Evolutionary conservation across 2,888 invertebrate species (phyloP).

Genomic region (Chrysolina haemoptera): DNA sequence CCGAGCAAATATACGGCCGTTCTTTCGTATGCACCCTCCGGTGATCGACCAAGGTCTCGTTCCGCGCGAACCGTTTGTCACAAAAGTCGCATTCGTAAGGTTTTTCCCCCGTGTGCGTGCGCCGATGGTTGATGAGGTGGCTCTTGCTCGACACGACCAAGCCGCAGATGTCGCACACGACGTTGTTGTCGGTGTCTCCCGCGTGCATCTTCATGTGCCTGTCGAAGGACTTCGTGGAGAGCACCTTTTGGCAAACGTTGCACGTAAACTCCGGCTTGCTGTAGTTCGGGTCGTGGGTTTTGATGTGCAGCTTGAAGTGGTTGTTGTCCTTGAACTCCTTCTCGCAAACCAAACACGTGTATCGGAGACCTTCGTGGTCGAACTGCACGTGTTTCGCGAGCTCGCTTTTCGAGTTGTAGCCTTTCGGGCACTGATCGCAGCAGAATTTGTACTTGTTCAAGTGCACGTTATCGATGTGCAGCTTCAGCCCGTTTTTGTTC

Average conservation of each 20-base stretch:
- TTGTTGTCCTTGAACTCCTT: conserved; percentile 57
- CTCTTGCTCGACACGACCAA: conserved; percentile 42
- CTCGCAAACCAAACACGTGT: conserved; percentile 54
- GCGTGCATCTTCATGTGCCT: conserved; percentile 48
- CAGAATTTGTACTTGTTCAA: conserved; percentile 68
- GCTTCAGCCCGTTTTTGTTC: conserved; percentile 47
- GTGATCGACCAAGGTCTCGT: conserved; percentile 64
- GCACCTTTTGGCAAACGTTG: conserved; percentile 43
- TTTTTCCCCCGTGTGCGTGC: conserved; percentile 54
- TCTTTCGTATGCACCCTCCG: conserved; percentile 73
- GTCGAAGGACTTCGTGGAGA: conserved; percentile 40
- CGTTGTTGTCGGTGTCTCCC: conserved; percentile 39
- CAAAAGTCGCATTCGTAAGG: conserved; percentile 39
- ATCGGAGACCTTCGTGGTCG: conserved; percentile 56
- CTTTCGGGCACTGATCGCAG: conserved; percentile 57
- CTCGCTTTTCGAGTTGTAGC: conserved; percentile 53
- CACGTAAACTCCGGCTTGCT: conserved; percentile 47
- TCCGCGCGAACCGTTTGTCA: conserved; percentile 40
- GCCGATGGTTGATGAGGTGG: conserved; percentile 42
- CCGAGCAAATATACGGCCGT: conserved; percentile 72
- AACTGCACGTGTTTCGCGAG: conserved; percentile 53
- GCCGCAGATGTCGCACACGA: conserved; percentile 63
- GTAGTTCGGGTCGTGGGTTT: conserved; percentile 51
- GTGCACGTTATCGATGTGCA: conserved; percentile 63
- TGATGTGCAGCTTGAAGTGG: conserved; percentile 52